Evolutionary conservation across 2,113 vertebrate species (phyloP).

Genomic region (Grammomys dolichurus): DNA sequence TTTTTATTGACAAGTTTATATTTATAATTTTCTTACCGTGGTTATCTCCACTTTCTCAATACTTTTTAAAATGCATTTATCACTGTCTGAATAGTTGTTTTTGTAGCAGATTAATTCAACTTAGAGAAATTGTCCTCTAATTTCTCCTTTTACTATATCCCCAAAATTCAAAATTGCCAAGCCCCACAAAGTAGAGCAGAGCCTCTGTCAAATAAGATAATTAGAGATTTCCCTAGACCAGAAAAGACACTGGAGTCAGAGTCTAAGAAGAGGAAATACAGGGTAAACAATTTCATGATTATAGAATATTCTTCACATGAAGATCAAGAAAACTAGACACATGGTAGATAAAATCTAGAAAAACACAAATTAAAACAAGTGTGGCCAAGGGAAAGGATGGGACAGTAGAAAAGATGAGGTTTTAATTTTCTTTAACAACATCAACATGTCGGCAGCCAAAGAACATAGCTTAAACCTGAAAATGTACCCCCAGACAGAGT

Average conservation of each 20-base stretch:
- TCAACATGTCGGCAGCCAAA: no score
- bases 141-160: slow-evolving; percentile 15
- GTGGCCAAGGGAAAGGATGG: not conserved
- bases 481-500: no score
- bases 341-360: not conserved
- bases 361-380: not conserved
- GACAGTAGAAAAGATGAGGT: not conserved
- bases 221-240: not conserved
- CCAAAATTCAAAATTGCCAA: slow-evolving; percentile 34
- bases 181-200: not conserved
- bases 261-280: not conserved
- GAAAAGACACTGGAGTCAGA: not conserved
- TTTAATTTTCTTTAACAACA: not conserved
- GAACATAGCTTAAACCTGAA: no score
- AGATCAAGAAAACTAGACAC: not conserved
- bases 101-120: slow-evolving; percentile 71
- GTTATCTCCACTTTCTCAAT: not conserved
- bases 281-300: not conserved
- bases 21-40: slow-evolving; percentile 6
- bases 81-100: slow-evolving; percentile 67
- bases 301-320: slow-evolving; percentile 4
- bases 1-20: slow-evolving; percentile 4
- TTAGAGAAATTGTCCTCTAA: slow-evolving; percentile 52
- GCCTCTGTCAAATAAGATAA: slow-evolving; percentile 10
- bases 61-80: not conserved